phyloP scores from a whole-genome alignment of 2,888 invertebrate genomes.

The Fissipunctia ypsillon region DNA sequence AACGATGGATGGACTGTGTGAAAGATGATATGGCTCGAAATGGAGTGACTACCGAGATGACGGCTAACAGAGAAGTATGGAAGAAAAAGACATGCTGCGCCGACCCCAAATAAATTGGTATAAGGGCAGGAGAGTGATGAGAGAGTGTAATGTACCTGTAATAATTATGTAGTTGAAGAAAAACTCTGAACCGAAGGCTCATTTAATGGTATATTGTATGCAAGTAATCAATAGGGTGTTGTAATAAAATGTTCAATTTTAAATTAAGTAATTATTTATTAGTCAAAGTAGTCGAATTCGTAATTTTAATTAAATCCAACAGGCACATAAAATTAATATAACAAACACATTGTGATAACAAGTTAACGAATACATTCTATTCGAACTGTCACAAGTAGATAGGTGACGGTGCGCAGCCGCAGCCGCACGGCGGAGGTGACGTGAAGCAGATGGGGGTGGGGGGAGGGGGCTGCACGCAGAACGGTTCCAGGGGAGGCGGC shows the following conservation, averaged over 20 bases:
- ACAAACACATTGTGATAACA: conserved; percentile 55
- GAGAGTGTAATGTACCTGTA: no score
- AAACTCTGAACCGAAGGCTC: no score
- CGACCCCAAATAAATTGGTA: no score
- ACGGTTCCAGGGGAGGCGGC: conserved; percentile 80
- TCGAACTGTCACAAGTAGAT: conserved; percentile 71
- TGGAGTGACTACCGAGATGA: no score
- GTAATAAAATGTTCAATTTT: conserved; percentile 30
- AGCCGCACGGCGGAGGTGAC: conserved; percentile 61
- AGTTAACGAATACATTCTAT: conserved; percentile 54
- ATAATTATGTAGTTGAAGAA: no score
- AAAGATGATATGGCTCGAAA: no score
- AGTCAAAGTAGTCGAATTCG: conserved; percentile 3
- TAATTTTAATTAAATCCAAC: conserved; percentile 36
- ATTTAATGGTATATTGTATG: conserved; percentile 5
- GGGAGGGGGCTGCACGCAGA: conserved; percentile 75
- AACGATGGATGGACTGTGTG: no score
- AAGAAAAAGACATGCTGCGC: no score
- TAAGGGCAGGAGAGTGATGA: no score
- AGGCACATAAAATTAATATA: conserved; percentile 41
- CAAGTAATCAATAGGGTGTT: neutral
- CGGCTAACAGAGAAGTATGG: no score
- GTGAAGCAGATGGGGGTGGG: conserved; percentile 70
- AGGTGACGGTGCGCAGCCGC: conserved; percentile 65
- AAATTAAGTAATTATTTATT: conserved; percentile 44